Conservation (phyloP, 2,888 invertebrate genomes). For the Tridacna crocea region DNA sequence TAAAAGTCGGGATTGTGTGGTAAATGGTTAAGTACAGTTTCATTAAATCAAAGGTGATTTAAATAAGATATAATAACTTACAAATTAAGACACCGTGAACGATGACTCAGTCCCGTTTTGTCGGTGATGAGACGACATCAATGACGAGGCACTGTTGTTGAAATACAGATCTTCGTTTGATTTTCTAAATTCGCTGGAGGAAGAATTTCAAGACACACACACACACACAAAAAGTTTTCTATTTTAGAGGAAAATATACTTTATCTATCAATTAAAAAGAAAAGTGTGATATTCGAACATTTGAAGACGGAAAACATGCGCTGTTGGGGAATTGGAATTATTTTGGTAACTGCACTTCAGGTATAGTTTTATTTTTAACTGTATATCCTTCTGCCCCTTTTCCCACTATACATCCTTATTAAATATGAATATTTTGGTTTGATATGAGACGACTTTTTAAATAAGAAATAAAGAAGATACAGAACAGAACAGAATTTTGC, state of each 20-base stretch:
- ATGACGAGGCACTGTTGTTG: too few species aligned
- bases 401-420: too few species aligned
- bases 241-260: background rate
- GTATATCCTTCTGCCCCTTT: too few species aligned
- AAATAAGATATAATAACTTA: background rate
- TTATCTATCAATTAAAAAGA: too few species aligned
- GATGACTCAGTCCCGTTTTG: background rate
- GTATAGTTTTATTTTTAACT: background rate
- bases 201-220: background rate
- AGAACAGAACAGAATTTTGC: too few species aligned
- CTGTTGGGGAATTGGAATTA: background rate
- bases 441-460: too few species aligned
- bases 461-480: too few species aligned
- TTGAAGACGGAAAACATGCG: background rate
- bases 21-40: background rate
- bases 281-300: background rate
- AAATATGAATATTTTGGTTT: too few species aligned
- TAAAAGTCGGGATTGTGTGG: too few species aligned
- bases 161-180: too few species aligned
- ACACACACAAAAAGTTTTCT: background rate
- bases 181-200: background rate
- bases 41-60: background rate
- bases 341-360: background rate
- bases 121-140: background rate
- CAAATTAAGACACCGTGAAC: constrained; percentile 2